phyloP scores from a whole-genome alignment of 2,113 vertebrate species.

The Raja brachyura region DNA sequence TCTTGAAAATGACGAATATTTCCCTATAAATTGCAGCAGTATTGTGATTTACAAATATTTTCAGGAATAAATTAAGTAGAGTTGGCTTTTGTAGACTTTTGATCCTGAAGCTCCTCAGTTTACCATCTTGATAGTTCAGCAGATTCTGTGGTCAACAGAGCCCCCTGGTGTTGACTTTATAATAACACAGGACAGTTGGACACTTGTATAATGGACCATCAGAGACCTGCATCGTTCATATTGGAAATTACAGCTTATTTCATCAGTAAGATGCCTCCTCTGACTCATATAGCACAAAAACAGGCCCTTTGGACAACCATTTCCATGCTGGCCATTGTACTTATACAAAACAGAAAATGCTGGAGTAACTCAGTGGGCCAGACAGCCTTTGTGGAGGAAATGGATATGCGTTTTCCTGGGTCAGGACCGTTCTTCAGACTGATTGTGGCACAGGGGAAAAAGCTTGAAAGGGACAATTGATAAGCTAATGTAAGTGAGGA shows the following conservation, averaged over 20 bases:
- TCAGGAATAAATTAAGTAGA: background rate
- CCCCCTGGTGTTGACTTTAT: background rate
- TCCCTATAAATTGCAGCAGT: background rate
- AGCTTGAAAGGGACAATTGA: no score
- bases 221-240: background rate
- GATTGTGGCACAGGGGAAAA: no score
- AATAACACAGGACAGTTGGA: background rate
- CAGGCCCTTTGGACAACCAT: no score
- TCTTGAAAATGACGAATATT: background rate
- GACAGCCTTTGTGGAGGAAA: no score
- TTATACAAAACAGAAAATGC: no score
- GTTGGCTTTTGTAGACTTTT: background rate
- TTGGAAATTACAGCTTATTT: background rate
- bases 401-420: no score
- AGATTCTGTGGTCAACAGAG: background rate
- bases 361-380: no score
- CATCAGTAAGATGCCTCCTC: background rate
- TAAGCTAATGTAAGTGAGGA: no score
- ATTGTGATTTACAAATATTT: background rate
- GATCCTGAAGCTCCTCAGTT: background rate
- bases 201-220: no score
- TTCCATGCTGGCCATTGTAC: no score
- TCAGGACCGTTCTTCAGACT: no score
- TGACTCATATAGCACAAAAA: background rate
- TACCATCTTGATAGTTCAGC: background rate